Percentiles rank a stretch among this genome's conserved stretches.
These are phyloP conservation scores for Sitodiplosis mosellana DNA, from an alignment of 1,140 invertebrate genomes.

Conservation along the genomic window DNA sequence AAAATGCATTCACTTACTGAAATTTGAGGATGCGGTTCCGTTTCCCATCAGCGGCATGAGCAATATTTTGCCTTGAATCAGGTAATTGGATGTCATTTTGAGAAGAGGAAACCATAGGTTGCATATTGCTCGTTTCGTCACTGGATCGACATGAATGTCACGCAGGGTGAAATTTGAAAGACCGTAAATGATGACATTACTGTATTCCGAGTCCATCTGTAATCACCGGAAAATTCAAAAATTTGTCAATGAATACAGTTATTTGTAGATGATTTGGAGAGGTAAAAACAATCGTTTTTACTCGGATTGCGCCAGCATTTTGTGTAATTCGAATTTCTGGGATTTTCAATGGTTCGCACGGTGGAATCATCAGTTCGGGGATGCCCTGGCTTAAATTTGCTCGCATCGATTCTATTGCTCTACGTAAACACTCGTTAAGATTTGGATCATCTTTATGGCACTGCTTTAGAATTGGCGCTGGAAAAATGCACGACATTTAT, in stretches of 20 bases:
- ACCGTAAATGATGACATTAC: conserved; percentile 16
- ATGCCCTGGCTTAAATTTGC: conserved; percentile 34
- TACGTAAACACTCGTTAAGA: conserved; percentile 33
- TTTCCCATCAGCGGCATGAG: conserved; percentile 39
- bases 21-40: conserved; percentile 32
- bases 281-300: too few relatives aligned
- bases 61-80: conserved; percentile 36
- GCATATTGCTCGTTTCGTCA: conserved; percentile 29
- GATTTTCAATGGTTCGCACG: conserved; percentile 36
- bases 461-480: conserved; percentile 42
- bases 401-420: conserved; percentile 32
- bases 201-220: conserved; percentile 18
- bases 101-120: conserved; percentile 34
- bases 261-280: too few relatives aligned
- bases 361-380: conserved; percentile 39
- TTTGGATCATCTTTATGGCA: conserved; percentile 41
- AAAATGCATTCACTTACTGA: conserved; percentile 25
- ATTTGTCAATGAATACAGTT: too few relatives aligned
- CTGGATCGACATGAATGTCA: conserved; percentile 28
- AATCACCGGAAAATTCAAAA: too few relatives aligned
- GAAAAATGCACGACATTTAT: too few relatives aligned
- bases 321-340: conserved; percentile 27
- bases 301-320: conserved; percentile 18
- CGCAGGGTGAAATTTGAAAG: conserved; percentile 14
- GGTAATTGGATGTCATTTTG: conserved; percentile 31